Evolutionary conservation across 1,140 invertebrate genomes (phyloP), one percentile per base, ranked within the genome.

Genomic region (Epicauta chinensis): DNA sequence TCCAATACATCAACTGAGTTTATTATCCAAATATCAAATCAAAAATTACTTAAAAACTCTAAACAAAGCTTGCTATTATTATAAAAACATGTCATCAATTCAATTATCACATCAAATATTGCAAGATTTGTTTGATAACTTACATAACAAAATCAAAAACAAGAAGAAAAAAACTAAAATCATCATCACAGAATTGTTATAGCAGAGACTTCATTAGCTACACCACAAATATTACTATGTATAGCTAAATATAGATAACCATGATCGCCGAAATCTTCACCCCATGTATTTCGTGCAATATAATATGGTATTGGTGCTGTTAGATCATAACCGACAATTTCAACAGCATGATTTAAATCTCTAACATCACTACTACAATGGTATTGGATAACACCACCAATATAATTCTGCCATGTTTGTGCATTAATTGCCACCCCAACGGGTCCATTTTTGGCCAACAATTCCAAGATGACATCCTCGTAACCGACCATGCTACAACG

Each of bases 271-370:
- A 89, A 93, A 4, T 76, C 72, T 10, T 71, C 59, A 0, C 89
- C 90, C 90, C 91, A 94, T 0, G 89, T 91, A 73, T 93, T 94
- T 59, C 86, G 79, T 0, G 87, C 83, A 37, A 93, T 91, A 61
- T 91, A 94, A 71, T 85, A 82, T 1, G 91, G 90, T 32, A 87
- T 79, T 12, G 78, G 69, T 47, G 75, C 82, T 15, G 79, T 80
- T 13, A 82, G 65, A 66, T 93, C 84, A 67, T 93, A 94, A 1
- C 91, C 91, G 1, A 93, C 84, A 54, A 94, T 81, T 69, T 88
- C 81, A 0, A 92, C 87, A 2, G 90, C 89, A 69, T 93, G 91
- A 72, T 93, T 93, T 16, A 83, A 65, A 59, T 81, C 81, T 11
- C 75, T 70, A 2, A 75, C 68, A 11, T 72, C 69, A 3, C 77